These are phyloP conservation scores for Acanthiza pusilla DNA, from an alignment of 2,797 vertebrate species.

Conservation along the genomic window DNA sequence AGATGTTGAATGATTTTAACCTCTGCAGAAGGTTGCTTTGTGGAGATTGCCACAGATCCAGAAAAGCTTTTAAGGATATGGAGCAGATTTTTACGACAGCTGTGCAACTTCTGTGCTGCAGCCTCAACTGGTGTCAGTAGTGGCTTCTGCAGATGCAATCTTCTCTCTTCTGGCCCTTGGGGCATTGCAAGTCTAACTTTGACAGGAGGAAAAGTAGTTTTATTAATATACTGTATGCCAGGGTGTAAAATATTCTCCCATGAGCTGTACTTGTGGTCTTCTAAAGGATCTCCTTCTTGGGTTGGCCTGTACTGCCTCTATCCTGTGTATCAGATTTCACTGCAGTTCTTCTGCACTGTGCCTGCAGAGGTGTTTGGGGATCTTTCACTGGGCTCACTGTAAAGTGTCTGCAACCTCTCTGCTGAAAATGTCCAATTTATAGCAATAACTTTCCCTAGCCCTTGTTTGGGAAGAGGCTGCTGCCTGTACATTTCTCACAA, in stretches of 20 bases:
- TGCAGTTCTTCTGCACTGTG: fast-evolving
- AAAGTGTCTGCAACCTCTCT: neutral
- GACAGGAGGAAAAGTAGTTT: neutral
- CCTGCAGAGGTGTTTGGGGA: neutral
- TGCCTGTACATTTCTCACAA: neutral
- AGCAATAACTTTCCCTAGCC: neutral
- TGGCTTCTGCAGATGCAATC: neutral
- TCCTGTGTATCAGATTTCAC: neutral
- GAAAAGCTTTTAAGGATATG: neutral
- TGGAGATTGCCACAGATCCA: neutral
- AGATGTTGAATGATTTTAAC: neutral
- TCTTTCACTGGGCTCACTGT: neutral
- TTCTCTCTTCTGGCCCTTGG: neutral
- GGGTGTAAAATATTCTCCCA: neutral
- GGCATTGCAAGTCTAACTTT: neutral
- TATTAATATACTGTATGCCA: neutral
- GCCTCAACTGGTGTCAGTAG: fast-evolving
- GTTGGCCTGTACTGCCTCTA: neutral
- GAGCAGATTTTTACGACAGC: fast-evolving
- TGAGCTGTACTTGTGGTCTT: neutral
- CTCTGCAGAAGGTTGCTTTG: neutral
- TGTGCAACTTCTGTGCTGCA: neutral
- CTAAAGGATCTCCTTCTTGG: neutral
- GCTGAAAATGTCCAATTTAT: neutral
- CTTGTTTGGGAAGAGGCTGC: neutral